Base-by-base conservation (phyloP, 2,888 invertebrate genomes). In the Ptilodon capucinus region DNA sequence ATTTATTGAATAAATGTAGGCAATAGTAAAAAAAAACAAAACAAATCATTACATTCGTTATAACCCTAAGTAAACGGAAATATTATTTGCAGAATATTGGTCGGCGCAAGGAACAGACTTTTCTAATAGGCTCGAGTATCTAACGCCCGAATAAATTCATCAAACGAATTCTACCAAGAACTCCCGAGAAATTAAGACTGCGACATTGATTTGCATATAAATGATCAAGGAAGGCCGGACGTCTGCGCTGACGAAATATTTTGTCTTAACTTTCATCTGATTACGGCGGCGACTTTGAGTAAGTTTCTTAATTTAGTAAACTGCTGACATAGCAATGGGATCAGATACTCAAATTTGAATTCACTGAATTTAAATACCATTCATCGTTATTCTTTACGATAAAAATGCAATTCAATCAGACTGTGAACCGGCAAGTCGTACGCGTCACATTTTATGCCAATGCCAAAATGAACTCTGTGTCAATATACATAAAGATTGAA, bases 191-290 rank as follows among this genome's bases (percentile, higher is more conserved):
- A 48, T 54, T 59, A 58, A 61, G 60, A 60, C 61, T 64, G 56
- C 52, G 65, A 57, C 53, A 56, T 53, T 49, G 58, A 71, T 69
- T 68, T 66, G 56, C 61, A 62, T 64, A 63, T 65, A 58, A 63
- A 66, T 72, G 53, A 61, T 60, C 48, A 60, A 65, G 49, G 60
- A 52, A 54, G 55, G 66, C 54, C 57, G 49, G 54, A 2, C 38
- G n/a, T n/a, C 1, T 7, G 25, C 47, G 19, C 44, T 50, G 59
- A 49, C 54, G 54, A 53, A 63, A 59, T 59, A 55, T 65, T 66
- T 67, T 60, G 56, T 58, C 49, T 56, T 49, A 53, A 61, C 43
- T 55, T 64, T 60, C 47, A 53, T 48, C 51, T 59, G 57, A 69
- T 62, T 64, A 64, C 44, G 51, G 50, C 42, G 42, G 42, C 13